phyloP scores from a whole-genome alignment of 2,797 vertebrate species.

The Lutjanus campechanus region DNA sequence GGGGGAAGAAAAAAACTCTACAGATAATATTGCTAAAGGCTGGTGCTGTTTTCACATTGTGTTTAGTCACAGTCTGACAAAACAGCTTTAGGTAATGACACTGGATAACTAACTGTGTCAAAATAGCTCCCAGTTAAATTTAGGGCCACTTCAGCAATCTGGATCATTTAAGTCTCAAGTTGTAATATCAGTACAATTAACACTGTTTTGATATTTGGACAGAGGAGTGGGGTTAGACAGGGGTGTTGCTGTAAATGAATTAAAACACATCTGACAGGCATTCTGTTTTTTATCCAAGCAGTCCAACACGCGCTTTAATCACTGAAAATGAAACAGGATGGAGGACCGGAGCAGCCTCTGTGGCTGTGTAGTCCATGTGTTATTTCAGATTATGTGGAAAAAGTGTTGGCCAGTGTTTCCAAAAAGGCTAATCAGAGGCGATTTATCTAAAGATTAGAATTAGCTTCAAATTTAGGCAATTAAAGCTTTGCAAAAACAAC shows the following conservation, averaged over 20 bases:
- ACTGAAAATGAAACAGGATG: background rate
- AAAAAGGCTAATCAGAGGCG: background rate
- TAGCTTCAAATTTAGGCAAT: background rate
- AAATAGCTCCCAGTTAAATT: constrained; percentile 38
- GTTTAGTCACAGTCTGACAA: constrained; percentile 34
- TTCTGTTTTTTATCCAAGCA: constrained; percentile 24
- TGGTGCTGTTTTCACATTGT: constrained; percentile 23
- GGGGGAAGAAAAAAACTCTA: background rate
- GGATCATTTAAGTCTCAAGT: constrained; percentile 14
- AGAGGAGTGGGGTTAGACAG: background rate
- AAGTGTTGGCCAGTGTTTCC: background rate
- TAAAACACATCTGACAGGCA: constrained; percentile 35
- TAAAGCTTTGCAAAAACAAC: background rate
- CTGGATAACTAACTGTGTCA: constrained; percentile 29
- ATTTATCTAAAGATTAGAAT: background rate
- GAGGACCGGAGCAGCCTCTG: background rate
- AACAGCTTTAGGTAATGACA: constrained; percentile 25
- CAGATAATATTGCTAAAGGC: background rate
- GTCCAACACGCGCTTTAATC: constrained; percentile 1
- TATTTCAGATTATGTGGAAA: background rate
- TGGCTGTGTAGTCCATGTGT: background rate
- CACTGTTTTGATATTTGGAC: constrained; percentile 32
- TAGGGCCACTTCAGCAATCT: constrained; percentile 13
- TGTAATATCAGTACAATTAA: constrained; percentile 29
- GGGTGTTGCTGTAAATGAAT: background rate